phyloP scores from a whole-genome alignment of 1,140 invertebrate species.

The Drosophila ananassae region DNA sequence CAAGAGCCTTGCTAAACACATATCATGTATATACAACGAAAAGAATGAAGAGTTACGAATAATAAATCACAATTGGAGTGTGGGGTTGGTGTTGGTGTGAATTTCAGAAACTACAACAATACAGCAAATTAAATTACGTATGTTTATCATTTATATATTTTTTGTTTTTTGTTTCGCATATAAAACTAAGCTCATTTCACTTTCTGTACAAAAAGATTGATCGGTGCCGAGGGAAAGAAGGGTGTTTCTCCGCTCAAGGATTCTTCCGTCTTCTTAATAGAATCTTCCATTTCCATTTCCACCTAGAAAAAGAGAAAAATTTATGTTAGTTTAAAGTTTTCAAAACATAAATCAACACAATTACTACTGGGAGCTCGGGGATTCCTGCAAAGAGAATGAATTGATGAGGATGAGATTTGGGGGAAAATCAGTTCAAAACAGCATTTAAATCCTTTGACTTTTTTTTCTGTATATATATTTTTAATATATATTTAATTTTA shows the following conservation, averaged over 20 bases:
- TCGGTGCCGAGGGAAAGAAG: conserved; percentile 7
- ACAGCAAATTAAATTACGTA: conserved; percentile 76
- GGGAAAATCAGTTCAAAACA: conserved; percentile 9
- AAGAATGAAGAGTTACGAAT: conserved; percentile 32
- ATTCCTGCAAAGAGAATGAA: conserved; percentile 25
- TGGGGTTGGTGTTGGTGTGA: conserved; percentile 38
- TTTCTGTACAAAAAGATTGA: conserved; percentile 62
- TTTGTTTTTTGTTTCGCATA: conserved; percentile 30
- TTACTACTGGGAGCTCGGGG: background rate
- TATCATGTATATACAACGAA: conserved; percentile 39
- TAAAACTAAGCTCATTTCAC: conserved; percentile 46
- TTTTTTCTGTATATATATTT: conserved; percentile 46
- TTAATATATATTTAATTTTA: conserved; percentile 74
- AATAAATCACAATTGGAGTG: conserved; percentile 28
- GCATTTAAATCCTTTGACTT: conserved; percentile 25
- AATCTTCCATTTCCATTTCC: conserved; percentile 4
- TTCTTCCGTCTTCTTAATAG: background rate
- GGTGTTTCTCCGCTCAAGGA: background rate
- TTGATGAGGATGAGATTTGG: background rate
- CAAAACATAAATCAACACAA: background rate
- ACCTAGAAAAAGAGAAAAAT: conserved; percentile 74
- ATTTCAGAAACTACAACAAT: conserved; percentile 72
- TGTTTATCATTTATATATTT: conserved; percentile 57
- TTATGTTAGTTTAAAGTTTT: conserved; percentile 54
- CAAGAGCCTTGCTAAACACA: conserved; percentile 43